phyloP scores from a whole-genome alignment of 2,888 invertebrate species.

The Empis livida region DNA sequence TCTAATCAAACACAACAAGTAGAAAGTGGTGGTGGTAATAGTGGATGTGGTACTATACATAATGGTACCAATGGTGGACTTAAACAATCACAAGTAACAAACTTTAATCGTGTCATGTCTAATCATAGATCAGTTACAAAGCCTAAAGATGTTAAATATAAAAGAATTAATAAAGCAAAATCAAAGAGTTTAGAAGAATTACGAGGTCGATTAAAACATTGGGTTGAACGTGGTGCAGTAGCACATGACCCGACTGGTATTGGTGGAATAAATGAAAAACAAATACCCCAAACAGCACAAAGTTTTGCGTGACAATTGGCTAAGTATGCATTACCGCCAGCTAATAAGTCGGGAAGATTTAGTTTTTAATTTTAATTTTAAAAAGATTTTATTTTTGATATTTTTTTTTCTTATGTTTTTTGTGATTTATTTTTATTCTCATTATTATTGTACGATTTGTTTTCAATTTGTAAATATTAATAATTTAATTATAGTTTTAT shows the following conservation, averaged over 20 bases:
- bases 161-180: conserved; percentile 80
- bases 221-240: conserved; percentile 62
- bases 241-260: conserved; percentile 11
- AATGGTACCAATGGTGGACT: conserved; percentile 27
- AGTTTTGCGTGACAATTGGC: conserved; percentile 44
- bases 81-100: conserved; percentile 47
- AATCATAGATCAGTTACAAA: conserved; percentile 82
- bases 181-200: conserved; percentile 78
- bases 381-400: neutral
- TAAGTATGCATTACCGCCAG: conserved; percentile 4
- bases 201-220: conserved; percentile 67
- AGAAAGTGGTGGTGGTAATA: neutral
- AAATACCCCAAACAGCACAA: conserved; percentile 38
- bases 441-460: too few species aligned
- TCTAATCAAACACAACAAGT: neutral
- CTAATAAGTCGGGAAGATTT: neutral
- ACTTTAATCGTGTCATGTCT: conserved; percentile 77
- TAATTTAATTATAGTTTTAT: too few species aligned
- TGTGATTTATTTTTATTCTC: too few species aligned
- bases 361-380: neutral
- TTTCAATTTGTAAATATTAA: too few species aligned
- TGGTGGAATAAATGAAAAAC: conserved; percentile 21
- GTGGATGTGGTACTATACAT: neutral
- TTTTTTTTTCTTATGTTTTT: neutral
- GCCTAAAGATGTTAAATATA: conserved; percentile 83